A percentile compares a stretch with the other conserved stretches of the same genome.
These are phyloP conservation scores for Sebastes wilsoni DNA, from an alignment of 2,797 vertebrate species.

Conservation along the genomic window DNA sequence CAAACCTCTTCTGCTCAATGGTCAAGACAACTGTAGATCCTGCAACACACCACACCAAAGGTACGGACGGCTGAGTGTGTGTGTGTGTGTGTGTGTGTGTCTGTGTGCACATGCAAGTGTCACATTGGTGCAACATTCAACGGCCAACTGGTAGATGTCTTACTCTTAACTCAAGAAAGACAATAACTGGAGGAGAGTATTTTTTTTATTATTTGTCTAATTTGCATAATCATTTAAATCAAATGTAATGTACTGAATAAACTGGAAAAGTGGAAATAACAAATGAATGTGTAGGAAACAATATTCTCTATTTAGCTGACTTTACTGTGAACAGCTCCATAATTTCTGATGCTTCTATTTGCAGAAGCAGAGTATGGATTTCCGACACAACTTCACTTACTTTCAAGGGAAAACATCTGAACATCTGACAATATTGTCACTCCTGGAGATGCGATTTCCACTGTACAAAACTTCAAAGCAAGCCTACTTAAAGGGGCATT, in stretches of 20 bases:
- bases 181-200: neutral
- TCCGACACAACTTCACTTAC: neutral
- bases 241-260: neutral
- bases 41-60: neutral
- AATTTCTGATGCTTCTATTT: neutral
- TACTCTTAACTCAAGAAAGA: neutral
- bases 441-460: neutral
- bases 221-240: neutral
- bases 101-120: neutral
- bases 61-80: neutral
- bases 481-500: neutral
- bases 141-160: slow-evolving; percentile 17
- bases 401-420: neutral
- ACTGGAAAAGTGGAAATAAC: neutral
- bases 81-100: neutral
- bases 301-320: neutral
- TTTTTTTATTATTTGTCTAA: neutral
- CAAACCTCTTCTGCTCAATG: neutral
- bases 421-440: neutral
- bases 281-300: neutral
- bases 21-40: neutral
- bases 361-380: neutral
- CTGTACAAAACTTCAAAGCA: neutral
- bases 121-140: slow-evolving; percentile 66
- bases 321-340: neutral